These are phyloP conservation scores for Tachuris rubrigastra DNA, from an alignment of 2,113 vertebrate genomes.

Conservation along the genomic window DNA sequence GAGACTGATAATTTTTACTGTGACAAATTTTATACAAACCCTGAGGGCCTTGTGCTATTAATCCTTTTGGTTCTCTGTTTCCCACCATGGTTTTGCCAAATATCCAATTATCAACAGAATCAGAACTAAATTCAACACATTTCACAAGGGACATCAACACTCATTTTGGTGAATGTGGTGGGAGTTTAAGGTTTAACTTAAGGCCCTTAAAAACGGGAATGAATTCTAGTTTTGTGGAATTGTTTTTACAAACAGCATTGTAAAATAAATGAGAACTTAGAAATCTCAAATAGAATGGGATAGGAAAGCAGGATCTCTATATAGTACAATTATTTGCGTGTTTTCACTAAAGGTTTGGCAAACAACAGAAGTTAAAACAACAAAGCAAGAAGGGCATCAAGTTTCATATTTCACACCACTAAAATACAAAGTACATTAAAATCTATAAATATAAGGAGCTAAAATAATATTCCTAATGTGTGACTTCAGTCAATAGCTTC, in stretches of 20 bases:
- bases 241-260: not conserved
- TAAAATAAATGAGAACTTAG: not conserved
- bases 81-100: not conserved
- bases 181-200: not conserved
- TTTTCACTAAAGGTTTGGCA: not conserved
- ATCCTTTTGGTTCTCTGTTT: not conserved
- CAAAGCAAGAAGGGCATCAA: not conserved
- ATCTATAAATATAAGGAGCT: not conserved
- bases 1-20: not conserved
- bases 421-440: not conserved
- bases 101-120: not conserved
- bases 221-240: not conserved
- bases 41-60: not conserved
- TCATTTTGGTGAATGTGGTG: not conserved
- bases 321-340: not conserved
- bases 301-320: not conserved
- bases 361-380: not conserved
- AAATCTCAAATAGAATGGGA: not conserved
- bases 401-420: not conserved
- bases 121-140: constrained; percentile 38
- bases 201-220: not conserved
- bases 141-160: not conserved
- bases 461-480: not conserved
- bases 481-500: not conserved
- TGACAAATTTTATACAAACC: not conserved